These are phyloP conservation scores for Lagocephalus sceleratus DNA, from an alignment of 2,797 vertebrate species.

Conservation along the genomic window DNA sequence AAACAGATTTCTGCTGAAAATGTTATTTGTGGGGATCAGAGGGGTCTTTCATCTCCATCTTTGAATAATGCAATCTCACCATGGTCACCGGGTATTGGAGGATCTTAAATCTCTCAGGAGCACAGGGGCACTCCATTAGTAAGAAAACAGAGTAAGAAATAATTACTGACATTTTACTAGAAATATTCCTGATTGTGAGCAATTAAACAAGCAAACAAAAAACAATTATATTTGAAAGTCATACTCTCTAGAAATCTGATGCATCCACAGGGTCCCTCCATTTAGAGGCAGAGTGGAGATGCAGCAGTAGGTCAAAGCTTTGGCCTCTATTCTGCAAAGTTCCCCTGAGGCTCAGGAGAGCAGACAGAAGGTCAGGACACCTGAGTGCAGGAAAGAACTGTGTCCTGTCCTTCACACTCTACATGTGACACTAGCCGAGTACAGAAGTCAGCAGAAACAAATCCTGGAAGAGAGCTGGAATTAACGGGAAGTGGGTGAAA, in stretches of 20 bases:
- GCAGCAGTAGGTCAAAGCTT: conserved; percentile 63
- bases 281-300: conserved; percentile 57
- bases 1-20: conserved; percentile 61
- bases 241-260: conserved; percentile 46
- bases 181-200: conserved; percentile 6
- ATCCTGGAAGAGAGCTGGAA: background rate
- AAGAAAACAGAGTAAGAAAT: conserved; percentile 22
- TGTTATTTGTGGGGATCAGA: conserved; percentile 61
- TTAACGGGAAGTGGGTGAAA: background rate
- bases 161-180: conserved; percentile 1
- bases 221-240: background rate
- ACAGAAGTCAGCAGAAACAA: conserved; percentile 1
- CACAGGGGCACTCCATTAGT: conserved; percentile 34
- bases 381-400: conserved; percentile 57
- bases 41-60: conserved; percentile 65
- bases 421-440: conserved; percentile 34
- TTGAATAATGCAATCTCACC: conserved; percentile 59
- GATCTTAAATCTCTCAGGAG: conserved; percentile 50
- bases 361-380: conserved; percentile 70
- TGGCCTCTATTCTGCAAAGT: conserved; percentile 66
- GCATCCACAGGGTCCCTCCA: conserved; percentile 44
- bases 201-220: conserved; percentile 4
- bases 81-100: conserved; percentile 54
- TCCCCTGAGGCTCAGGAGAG: conserved; percentile 54
- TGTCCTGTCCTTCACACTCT: conserved; percentile 61